Evolutionary conservation across 2,797 vertebrate genomes (phyloP).

Genomic region (Galagoides demidoff): DNA sequence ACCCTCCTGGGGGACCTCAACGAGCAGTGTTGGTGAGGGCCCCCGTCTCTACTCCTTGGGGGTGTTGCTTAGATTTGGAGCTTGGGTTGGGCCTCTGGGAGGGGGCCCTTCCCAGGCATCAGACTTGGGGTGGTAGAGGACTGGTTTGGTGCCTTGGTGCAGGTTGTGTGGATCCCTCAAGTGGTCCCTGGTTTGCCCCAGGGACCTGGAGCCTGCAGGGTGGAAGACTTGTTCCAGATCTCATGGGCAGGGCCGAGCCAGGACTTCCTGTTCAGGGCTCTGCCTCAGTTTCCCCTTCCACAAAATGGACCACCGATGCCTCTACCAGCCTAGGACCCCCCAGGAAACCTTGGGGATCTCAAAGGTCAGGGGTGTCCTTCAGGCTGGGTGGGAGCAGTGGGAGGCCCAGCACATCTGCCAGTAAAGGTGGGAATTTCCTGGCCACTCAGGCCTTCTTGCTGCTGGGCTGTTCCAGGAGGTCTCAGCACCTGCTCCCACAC

Average conservation of each 20-base stretch:
- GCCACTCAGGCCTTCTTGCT: neutral
- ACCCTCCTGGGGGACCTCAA: neutral
- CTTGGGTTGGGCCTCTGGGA: conserved; percentile 29
- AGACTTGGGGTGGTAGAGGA: conserved; percentile 65
- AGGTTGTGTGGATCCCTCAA: neutral
- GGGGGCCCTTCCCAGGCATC: conserved; percentile 74
- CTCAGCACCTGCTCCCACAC: fast-evolving
- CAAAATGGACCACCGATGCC: no score
- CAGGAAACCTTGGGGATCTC: neutral
- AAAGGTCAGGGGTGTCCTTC: neutral
- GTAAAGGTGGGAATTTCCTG: neutral
- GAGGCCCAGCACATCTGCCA: neutral
- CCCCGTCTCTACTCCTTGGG: neutral
- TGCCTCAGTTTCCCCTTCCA: neutral
- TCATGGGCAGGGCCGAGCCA: fast-evolving
- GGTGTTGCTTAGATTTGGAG: neutral
- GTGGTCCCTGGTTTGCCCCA: neutral
- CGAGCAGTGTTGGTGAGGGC: fast-evolving
- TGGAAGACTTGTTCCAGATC: neutral
- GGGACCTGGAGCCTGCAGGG: neutral
- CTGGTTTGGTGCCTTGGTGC: neutral
- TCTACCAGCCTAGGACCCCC: neutral
- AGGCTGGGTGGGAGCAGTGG: neutral
- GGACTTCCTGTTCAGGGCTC: neutral
- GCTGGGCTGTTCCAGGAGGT: no score